Base-by-base conservation (phyloP, 2,888 invertebrate genomes). In the Euplexia lucipara region DNA sequence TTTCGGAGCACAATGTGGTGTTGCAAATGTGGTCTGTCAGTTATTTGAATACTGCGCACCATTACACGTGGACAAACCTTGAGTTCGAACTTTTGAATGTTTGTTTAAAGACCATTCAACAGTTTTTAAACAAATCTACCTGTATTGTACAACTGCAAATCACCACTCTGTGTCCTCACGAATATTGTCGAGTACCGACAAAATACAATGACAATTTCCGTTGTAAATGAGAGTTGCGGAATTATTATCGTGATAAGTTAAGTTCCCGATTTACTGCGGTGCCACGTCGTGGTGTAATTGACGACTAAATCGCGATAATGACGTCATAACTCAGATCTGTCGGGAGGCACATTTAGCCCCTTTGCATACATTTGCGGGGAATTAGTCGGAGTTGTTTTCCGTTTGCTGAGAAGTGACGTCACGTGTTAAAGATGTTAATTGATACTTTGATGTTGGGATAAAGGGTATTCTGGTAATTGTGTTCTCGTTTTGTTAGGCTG, bases 271-370 rank as follows among this genome's bases (percentile, higher is more conserved):
- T 87, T 84, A 85, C 82, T 59, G 82, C 70, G 68, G 77, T 80
- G 68, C 69, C 73, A 67, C 78, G 74, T 75, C 71, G 78, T 78
- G 75, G 68, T 81, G 65, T 88, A 91, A 91, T 89, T 90, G 90
- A 87, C 86, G 85, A 88, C 84, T 90, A 89, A 91, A 91, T 91
- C 78, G 81, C 78, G 83, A 88, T 92, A 91, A 91, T 90, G 85
- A 87, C 86, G 84, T 88, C 87, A 90, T 90, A 91, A 88, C 86
- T 92, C 86, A 86, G 83, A 75, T 79, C 72, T 69, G 66, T 70
- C 66, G 77, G 60, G 78, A 67, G 77, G 69, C 83, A 78, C 82
- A 81, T 83, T 84, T 80, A 86, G 84, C 86, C 83, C 78, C 82
- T 83, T 83, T 76, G 83, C 84, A 83, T 87, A 86, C 69, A 82